Evolutionary conservation across 2,888 invertebrate genomes (phyloP).

Genomic region (Cylloceria caligata): DNA sequence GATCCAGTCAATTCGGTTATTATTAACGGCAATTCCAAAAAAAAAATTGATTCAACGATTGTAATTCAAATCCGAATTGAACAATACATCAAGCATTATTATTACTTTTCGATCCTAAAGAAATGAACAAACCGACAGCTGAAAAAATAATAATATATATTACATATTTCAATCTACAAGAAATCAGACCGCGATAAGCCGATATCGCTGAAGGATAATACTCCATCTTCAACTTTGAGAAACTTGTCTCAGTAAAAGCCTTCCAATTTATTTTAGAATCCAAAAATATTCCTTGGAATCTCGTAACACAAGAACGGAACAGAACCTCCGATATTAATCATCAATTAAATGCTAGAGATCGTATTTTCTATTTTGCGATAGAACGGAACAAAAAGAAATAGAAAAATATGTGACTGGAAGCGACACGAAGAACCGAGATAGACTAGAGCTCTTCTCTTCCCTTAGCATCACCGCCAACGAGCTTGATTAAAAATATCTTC

Average conservation of each 20-base stretch:
- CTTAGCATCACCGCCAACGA: conserved; percentile 46
- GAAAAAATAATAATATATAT: too few relatives aligned
- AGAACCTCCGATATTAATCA: not conserved
- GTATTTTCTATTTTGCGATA: not conserved
- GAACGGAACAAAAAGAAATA: not conserved
- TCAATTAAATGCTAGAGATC: not conserved
- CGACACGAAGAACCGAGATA: not conserved
- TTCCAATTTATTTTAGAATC: not conserved
- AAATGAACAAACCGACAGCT: too few relatives aligned
- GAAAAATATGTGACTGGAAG: not conserved
- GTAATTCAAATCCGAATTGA: too few relatives aligned
- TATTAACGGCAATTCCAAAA: too few relatives aligned
- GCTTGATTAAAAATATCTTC: conserved; percentile 68
- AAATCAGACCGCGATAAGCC: too few relatives aligned
- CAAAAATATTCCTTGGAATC: not conserved
- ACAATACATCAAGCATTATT: too few relatives aligned
- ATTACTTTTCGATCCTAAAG: too few relatives aligned
- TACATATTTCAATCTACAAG: too few relatives aligned
- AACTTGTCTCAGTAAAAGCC: not conserved
- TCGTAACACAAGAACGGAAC: not conserved
- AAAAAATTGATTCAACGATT: too few relatives aligned
- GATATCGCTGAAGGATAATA: too few relatives aligned
- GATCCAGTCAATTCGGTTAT: too few relatives aligned
- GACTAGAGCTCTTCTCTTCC: conserved; percentile 7
- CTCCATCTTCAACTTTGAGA: not conserved